phyloP scores from a whole-genome alignment of 2,113 vertebrate species.

The Agelaius phoeniceus region DNA sequence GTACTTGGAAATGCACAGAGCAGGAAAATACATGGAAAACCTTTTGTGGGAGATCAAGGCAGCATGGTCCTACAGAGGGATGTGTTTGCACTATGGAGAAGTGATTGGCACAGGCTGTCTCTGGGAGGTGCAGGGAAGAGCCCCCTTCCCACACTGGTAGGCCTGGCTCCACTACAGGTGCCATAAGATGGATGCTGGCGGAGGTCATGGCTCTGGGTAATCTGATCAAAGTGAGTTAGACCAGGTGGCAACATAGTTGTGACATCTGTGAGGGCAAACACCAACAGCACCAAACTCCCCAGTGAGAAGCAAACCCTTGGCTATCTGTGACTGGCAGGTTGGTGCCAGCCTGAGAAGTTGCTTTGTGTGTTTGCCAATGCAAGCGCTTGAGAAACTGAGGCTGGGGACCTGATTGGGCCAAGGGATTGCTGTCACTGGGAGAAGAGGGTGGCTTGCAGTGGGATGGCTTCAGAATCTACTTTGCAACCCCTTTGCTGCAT shows the following conservation, averaged over 20 bases:
- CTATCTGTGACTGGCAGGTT: not conserved
- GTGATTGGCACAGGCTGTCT: not conserved
- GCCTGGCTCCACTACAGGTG: not conserved
- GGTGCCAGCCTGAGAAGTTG: not conserved
- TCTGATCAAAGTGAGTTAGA: not conserved
- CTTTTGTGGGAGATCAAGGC: not conserved
- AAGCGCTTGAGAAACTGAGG: not conserved
- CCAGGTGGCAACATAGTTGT: accelerated
- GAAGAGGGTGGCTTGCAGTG: not conserved
- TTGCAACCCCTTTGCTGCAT: accelerated
- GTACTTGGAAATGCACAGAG: not conserved
- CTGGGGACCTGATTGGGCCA: accelerated
- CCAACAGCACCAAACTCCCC: not conserved
- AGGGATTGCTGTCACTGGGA: not conserved
- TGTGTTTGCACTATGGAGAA: accelerated
- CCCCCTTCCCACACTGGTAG: not conserved
- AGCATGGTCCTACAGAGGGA: not conserved
- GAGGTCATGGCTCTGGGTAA: not conserved
- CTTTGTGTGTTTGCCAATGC: accelerated
- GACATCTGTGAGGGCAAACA: not conserved
- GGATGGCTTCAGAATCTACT: not conserved
- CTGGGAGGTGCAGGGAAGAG: not conserved
- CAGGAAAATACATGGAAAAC: not conserved
- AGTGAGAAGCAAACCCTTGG: not conserved
- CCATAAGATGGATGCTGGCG: accelerated